A percentile compares a stretch with the other conserved stretches of the same genome.
Conservation (phyloP, 2,797 vertebrate genomes). For the Alauda arvensis region DNA sequence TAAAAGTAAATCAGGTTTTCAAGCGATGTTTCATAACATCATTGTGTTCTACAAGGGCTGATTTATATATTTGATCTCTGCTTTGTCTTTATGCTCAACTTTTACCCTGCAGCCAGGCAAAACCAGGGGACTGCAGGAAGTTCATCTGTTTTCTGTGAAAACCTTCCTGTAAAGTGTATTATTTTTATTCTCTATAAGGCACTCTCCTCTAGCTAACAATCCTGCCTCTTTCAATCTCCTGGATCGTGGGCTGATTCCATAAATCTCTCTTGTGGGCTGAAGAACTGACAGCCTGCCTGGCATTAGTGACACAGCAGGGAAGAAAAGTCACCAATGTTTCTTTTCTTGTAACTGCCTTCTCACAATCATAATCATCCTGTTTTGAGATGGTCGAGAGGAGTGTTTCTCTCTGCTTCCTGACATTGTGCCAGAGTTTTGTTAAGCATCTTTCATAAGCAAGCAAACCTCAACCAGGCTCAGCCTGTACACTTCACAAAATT, state of each 20-base stretch:
- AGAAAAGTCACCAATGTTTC: slow-evolving; percentile 24
- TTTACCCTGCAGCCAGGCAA: not conserved
- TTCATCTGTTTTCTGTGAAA: slow-evolving; percentile 56
- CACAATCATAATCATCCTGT: not conserved
- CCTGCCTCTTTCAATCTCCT: slow-evolving; percentile 71
- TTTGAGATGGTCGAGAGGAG: not conserved
- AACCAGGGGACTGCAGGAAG: slow-evolving; percentile 46
- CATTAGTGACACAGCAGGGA: slow-evolving; percentile 25
- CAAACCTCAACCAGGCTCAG: not conserved
- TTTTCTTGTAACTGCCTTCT: slow-evolving; percentile 28
- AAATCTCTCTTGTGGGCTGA: slow-evolving; percentile 75
- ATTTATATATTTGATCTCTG: not conserved
- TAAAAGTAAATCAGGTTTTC: not conserved
- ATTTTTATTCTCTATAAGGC: slow-evolving; percentile 76
- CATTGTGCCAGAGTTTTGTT: not conserved
- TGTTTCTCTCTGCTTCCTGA: slow-evolving; percentile 8
- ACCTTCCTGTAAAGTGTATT: slow-evolving; percentile 77
- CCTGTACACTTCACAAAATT: not conserved
- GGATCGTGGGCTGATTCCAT: slow-evolving; percentile 74
- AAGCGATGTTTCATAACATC: not conserved
- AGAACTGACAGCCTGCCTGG: slow-evolving; percentile 64
- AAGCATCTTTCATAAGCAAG: not conserved
- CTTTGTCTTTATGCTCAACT: not conserved
- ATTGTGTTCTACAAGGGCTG: not conserved
- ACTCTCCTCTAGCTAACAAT: slow-evolving; percentile 66